A percentile compares a stretch with the other conserved stretches of the same genome.
These are phyloP conservation scores for Agriotes lineatus DNA, from an alignment of 2,888 invertebrate genomes.

Conservation along the genomic window DNA sequence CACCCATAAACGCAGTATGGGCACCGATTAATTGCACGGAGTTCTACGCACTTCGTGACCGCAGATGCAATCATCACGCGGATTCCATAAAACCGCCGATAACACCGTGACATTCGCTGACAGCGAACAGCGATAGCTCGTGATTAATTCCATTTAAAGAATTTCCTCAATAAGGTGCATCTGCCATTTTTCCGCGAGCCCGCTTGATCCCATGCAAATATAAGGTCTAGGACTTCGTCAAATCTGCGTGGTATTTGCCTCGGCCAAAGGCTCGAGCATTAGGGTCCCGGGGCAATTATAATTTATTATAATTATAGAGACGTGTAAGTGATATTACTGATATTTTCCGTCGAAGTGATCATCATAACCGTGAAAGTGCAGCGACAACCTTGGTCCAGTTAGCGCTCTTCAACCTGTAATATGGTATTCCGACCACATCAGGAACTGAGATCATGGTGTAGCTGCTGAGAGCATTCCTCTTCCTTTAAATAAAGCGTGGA, in stretches of 20 bases:
- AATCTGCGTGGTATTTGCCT: neutral
- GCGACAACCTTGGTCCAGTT: constrained; percentile 51
- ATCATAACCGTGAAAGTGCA: constrained; percentile 53
- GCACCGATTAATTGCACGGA: constrained; percentile 38
- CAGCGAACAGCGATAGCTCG: constrained; percentile 34
- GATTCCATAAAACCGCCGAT: constrained; percentile 46
- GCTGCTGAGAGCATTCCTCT: neutral
- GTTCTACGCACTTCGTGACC: constrained; percentile 47
- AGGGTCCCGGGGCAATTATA: constrained; percentile 11
- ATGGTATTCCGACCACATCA: constrained; percentile 39
- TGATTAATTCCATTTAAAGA: constrained; percentile 33
- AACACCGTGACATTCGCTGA: constrained; percentile 37
- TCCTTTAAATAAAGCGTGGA: neutral
- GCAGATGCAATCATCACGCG: constrained; percentile 44
- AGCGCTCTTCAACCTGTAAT: constrained; percentile 49
- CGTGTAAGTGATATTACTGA: constrained; percentile 21
- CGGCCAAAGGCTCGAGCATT: neutral
- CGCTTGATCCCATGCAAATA: no score
- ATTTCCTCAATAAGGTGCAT: constrained; percentile 22
- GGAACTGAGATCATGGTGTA: neutral
- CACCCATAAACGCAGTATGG: constrained; percentile 39
- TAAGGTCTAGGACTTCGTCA: neutral
- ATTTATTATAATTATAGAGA: constrained; percentile 24
- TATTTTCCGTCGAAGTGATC: constrained; percentile 49
- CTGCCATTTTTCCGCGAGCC: neutral